These are phyloP conservation scores for Lasioglossum oenotherae DNA, from an alignment of 2,888 invertebrate species.

Conservation along the genomic window DNA sequence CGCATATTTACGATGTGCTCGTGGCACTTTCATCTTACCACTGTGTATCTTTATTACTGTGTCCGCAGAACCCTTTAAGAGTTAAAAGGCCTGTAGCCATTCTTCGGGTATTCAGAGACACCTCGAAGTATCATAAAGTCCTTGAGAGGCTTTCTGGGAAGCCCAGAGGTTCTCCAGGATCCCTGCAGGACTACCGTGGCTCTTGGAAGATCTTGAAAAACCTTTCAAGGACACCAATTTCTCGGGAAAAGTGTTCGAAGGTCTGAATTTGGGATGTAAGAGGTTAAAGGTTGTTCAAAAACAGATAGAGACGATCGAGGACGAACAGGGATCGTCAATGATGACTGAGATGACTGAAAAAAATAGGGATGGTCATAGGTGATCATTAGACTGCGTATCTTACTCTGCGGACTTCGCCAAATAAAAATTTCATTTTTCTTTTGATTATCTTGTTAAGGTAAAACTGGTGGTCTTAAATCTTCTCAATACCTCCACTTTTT, in stretches of 20 bases:
- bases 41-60: conserved; percentile 4
- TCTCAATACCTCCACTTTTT: too few relatives aligned
- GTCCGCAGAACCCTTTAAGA: conserved; percentile 7
- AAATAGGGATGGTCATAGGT: not conserved
- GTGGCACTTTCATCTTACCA: not conserved
- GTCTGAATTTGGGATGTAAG: not conserved
- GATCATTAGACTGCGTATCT: not conserved
- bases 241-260: not conserved
- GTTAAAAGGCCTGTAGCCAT: not conserved
- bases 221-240: not conserved
- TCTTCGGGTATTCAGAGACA: not conserved
- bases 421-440: too few relatives aligned
- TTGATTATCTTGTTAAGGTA: too few relatives aligned
- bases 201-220: not conserved
- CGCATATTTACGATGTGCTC: not conserved
- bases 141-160: not conserved
- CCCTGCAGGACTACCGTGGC: not conserved
- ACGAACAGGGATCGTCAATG: not conserved
- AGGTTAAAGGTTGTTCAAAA: not conserved
- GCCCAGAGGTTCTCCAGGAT: conserved; percentile 5
- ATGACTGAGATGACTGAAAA: not conserved
- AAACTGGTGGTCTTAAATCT: too few relatives aligned
- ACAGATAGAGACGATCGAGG: not conserved
- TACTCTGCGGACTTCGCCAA: too few relatives aligned
- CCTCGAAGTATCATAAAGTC: conserved; percentile 7